These are phyloP conservation scores for Poecile montanus DNA, from an alignment of 2,797 vertebrate genomes.

Conservation along the genomic window DNA sequence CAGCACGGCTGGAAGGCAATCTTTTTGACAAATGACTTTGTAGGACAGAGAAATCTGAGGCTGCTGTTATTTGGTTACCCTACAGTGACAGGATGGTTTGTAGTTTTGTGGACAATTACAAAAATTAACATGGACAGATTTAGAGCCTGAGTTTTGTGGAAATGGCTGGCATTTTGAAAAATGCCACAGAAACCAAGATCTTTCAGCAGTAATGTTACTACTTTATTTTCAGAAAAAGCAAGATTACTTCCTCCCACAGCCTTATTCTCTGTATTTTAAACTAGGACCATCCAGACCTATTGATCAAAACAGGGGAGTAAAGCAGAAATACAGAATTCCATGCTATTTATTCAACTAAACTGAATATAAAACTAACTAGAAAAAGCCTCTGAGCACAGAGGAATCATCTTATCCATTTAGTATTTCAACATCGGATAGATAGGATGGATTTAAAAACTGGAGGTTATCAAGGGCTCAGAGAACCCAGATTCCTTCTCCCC, in stretches of 20 bases:
- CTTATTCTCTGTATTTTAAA: background rate
- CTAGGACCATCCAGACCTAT: background rate
- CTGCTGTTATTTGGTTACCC: conserved; percentile 9
- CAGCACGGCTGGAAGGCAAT: background rate
- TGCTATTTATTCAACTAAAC: background rate
- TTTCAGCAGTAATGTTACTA: background rate
- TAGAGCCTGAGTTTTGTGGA: background rate
- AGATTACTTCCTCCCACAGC: background rate
- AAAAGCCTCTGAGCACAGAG: background rate
- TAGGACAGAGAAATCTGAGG: background rate
- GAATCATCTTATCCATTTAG: background rate
- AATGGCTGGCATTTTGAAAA: background rate
- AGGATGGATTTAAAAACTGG: background rate
- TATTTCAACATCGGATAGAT: background rate
- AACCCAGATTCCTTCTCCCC: background rate
- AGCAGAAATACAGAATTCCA: background rate
- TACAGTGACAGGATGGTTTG: conserved; percentile 8
- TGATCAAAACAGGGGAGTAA: background rate
- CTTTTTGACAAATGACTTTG: conserved; percentile 40
- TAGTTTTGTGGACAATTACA: conserved; percentile 1
- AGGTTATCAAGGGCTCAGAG: background rate
- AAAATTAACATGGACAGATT: conserved; percentile 40
- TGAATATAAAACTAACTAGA: background rate
- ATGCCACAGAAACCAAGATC: background rate
- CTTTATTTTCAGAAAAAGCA: background rate